Evolutionary conservation across 2,888 invertebrate genomes (phyloP), one percentile per base, ranked within the genome.

Genomic region (Tenthredo notha): DNA sequence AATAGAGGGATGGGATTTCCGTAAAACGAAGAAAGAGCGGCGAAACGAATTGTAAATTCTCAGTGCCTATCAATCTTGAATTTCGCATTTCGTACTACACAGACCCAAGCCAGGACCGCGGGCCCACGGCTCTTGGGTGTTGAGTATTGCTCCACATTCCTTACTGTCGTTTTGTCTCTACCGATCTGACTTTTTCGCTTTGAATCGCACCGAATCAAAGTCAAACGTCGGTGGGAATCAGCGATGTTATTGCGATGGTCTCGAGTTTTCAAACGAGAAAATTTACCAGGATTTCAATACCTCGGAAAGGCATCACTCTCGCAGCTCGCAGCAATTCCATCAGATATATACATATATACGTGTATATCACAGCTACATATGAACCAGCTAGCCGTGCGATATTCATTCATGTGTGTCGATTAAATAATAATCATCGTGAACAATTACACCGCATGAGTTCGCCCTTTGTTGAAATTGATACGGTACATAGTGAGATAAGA

Each of bases 131-230:
- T 58, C 40, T 80, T n/a, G 21, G 21, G 80, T 10, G 33, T 80
- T 61, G 6, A 61, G 40, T 61, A 61, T 61, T 54, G 72, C 75
- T 86, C 82, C 84, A 84, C 47, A 86, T 77, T 54, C 54, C 77
- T 47, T 65, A 33, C 84, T 58, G 54, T 25, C 77, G 65, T 65
- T 78, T 77, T 77, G 65, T 25, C 25, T 78, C 74, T 15, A 84
- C 70, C 40, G 74, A 58, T 72, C 72, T 37, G 72, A 40, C 54
- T 6, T 21, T 15, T 50, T 85, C 82, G 33, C 25, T 85, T 85
- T 65, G 65, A 86, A 86, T 85, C 84, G 54, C 50, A 43, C 58
- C 85, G 77, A 54, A 58, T 84, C 85, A 85, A 84, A 85, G 84
- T 80, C 87, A 86, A 84, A 84, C 85, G 29, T 5, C 54, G 33